Base-by-base conservation (phyloP, 2,797 vertebrate genomes). In the Loriculus beryllinus region DNA sequence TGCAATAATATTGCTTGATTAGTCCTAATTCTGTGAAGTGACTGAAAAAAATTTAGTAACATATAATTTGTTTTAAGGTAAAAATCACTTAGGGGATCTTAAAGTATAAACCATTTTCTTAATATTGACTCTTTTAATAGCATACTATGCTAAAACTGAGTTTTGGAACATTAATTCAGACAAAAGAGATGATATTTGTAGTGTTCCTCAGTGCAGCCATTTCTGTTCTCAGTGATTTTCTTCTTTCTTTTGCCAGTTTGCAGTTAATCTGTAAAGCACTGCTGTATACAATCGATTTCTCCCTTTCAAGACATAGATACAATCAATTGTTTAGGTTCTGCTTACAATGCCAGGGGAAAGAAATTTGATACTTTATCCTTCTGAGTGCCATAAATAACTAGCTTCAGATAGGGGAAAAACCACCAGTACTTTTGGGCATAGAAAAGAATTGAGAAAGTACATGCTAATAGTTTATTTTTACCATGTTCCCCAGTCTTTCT, bases 101-200 rank as follows among this genome's bases (percentile, higher is more conserved):
- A 94, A 47, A 81, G 51, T 82, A 94, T 88, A 93, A 96, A 81
- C 13, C 1, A 0, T 92, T 96, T 92, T 42, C 33, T 93, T 96
- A 80, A 74, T 91, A 78, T 40, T 82, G 94, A 77, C 57, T 70
- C 47, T 89, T 88, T 69, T 77, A 80, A 49, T 82, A 95, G 57
- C 29, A 37, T 65, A 89, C 33, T 68, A 28, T 49, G 54, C 23
- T 84, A 51, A 92, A 93, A 77, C 14, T 39, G 45, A 65, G 43
- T 60, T 71, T 88, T 88, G 75, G 33, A 69, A n/a, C 31, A 52
- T 56, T 26, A 85, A 82, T 47, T 69, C 57, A 88, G 49, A 45
- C 57, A 69, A 14, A 75, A 69, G 7, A 1, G 1, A 22, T 57
- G 4, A 77, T 88, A 68, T 70, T 95, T 93, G 82, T 64, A 80